Evolutionary conservation across 2,113 vertebrate genomes (phyloP), one percentile per base, ranked within the genome.

Genomic region (Corvus hawaiiensis): DNA sequence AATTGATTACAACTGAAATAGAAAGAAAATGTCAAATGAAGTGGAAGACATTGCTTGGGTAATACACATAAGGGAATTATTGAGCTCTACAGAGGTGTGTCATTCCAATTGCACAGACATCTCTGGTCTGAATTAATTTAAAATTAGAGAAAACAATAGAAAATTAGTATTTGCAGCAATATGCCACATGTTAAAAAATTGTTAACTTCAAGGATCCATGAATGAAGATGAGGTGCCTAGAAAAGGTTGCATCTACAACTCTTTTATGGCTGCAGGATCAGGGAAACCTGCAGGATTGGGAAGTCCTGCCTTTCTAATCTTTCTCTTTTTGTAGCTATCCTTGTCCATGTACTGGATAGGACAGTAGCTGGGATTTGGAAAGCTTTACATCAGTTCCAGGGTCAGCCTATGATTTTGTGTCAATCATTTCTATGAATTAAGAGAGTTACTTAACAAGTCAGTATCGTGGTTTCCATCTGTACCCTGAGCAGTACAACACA

Each of bases 391-490:
- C 11, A 27, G 4, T 54, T 90, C 37, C 37, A 75, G 35, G 30
- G 27, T 87, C 63, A 76, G 43, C 28, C 16, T 19, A 21, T 33
- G 49, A 59, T 37, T 73, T 79, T 55, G 14, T 64, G 44, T 46
- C 54, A 64, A 18, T 64, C 7, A 23, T 49, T 73, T 44, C 22
- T 46, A 6, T 44, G 20, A 68, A 63, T 73, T 46, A 35, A 87
- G 43, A 63, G 15, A 55, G 27, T 16, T 74, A 30, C 3, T 43
- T 62, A 75, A 68, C 44, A 44, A 4, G 13, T 44, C 32, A n/a
- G 19, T 30, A 8, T 6, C 0, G 0, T 51, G 11, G 24, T 79
- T 58, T 91, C 16, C 48, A 19, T 27, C 22, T 55, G 23, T 41
- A 37, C 17, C 12, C 48, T 64, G 59, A 26, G 20, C 33, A 67